phyloP scores from a whole-genome alignment of 2,797 vertebrate genomes.

The Cygnus olor region DNA sequence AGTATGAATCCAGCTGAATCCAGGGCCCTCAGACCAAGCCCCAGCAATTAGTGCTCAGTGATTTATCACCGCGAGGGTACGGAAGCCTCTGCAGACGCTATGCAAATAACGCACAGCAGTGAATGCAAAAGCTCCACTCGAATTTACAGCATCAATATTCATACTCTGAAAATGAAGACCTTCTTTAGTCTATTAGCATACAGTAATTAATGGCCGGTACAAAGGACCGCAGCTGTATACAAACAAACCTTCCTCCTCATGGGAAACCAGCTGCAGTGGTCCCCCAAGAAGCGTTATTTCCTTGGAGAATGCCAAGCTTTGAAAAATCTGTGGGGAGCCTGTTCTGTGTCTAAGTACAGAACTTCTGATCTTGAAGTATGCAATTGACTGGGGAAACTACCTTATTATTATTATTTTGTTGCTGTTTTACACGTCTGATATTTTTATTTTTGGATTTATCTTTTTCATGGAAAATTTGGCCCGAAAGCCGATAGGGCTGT shows the following conservation, averaged over 20 bases:
- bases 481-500: not conserved
- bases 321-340: not conserved
- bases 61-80: constrained; percentile 28
- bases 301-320: not conserved
- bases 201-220: not conserved
- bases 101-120: constrained; percentile 24
- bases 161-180: constrained; percentile 14
- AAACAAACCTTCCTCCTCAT: not conserved
- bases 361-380: not conserved
- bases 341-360: not conserved
- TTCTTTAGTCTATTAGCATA: not conserved
- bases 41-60: constrained; percentile 15
- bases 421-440: not conserved
- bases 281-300: not conserved
- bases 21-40: not conserved
- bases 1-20: not conserved
- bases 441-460: constrained; percentile 7
- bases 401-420: not conserved
- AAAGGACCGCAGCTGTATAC: constrained; percentile 10
- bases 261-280: not conserved
- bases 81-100: constrained; percentile 10
- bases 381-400: constrained; percentile 30
- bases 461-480: not conserved
- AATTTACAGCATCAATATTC: constrained; percentile 19
- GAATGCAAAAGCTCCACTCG: constrained; percentile 15